phyloP scores from a whole-genome alignment of 2,113 vertebrate genomes.

The Illadopsis cleaveri region DNA sequence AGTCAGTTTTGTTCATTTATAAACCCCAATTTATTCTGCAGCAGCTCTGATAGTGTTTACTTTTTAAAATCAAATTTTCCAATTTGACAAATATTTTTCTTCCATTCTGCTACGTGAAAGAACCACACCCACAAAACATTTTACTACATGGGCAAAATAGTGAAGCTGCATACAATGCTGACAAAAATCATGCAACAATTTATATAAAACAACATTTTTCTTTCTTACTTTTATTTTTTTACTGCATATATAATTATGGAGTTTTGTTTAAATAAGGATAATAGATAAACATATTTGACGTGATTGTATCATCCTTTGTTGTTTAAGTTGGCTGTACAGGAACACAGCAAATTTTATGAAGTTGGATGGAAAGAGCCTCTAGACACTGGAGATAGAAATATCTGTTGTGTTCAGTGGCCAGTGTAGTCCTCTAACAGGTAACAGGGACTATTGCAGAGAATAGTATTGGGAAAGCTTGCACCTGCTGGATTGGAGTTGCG shows the following conservation, averaged over 20 bases:
- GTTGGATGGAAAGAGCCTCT: not conserved
- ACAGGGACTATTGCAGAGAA: not conserved
- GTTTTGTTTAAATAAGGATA: not conserved
- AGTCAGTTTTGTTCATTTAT: not conserved
- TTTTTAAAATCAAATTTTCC: not conserved
- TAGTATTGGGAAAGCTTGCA: not conserved
- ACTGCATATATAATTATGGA: not conserved
- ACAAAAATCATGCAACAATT: rapidly evolving
- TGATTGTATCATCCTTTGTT: not conserved
- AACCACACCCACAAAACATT: not conserved
- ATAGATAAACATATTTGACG: not conserved
- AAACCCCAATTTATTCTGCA: not conserved
- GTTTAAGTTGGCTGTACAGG: not conserved
- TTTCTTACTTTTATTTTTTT: not conserved
- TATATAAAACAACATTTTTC: not conserved
- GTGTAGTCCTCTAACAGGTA: not conserved
- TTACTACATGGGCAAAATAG: not conserved
- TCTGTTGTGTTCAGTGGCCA: not conserved
- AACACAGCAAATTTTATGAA: not conserved
- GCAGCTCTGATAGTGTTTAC: not conserved
- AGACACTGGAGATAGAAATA: not conserved
- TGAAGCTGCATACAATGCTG: not conserved
- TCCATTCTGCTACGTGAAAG: not conserved
- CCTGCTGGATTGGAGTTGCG: not conserved
- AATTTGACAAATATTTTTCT: not conserved